These are phyloP conservation scores for Halocynthia aurantium DNA, from an alignment of 23 tunicate genomes.

Conservation along the genomic window DNA sequence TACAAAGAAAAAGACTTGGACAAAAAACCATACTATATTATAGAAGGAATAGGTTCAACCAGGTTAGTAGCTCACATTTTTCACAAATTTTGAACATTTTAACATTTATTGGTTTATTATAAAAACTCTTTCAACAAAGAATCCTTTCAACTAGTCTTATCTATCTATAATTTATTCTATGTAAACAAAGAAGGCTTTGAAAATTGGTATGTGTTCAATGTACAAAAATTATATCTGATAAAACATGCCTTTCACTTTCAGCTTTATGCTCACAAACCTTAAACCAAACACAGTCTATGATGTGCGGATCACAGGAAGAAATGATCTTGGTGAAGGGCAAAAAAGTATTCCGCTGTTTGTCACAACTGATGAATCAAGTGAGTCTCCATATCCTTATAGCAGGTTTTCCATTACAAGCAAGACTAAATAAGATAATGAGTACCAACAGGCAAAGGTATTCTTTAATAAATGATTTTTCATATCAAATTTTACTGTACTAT, in stretches of 20 bases:
- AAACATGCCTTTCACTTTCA: slow-evolving; percentile 12
- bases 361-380: slow-evolving; percentile 71
- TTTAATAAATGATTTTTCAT: too few relatives aligned
- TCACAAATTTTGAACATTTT: background rate
- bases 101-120: too few relatives aligned
- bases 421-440: too few relatives aligned
- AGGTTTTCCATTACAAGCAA: too few relatives aligned
- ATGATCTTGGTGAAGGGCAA: slow-evolving; percentile 59
- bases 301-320: slow-evolving; percentile 53
- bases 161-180: too few relatives aligned
- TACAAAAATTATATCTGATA: too few relatives aligned
- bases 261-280: slow-evolving; percentile 54
- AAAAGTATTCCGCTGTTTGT: slow-evolving; percentile 35
- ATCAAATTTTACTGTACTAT: too few relatives aligned
- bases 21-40: slow-evolving; percentile 12
- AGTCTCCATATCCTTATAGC: background rate
- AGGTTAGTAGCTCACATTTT: slow-evolving; percentile 23
- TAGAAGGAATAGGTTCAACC: slow-evolving; percentile 28
- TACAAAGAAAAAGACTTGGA: slow-evolving; percentile 9
- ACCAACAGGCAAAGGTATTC: too few relatives aligned
- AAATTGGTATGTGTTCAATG: too few relatives aligned
- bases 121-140: too few relatives aligned
- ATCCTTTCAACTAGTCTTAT: too few relatives aligned
- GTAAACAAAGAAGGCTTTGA: too few relatives aligned
- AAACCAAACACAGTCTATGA: slow-evolving; percentile 62